Conservation (phyloP, 2,113 vertebrate species). For the Lasiurus borealis region DNA sequence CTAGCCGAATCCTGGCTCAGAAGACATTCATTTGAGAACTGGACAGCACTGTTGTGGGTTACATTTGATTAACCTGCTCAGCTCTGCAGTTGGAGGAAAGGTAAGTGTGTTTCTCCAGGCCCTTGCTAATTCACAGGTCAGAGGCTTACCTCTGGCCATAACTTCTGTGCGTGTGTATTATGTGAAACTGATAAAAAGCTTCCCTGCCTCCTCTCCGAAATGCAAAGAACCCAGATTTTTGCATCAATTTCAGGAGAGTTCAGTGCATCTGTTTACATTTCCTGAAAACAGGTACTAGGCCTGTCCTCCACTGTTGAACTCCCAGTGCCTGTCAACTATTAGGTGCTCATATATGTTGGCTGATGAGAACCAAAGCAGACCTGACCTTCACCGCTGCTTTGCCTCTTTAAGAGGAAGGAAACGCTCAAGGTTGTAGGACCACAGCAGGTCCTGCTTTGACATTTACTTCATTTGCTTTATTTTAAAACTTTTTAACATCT, state of each 20-base stretch:
- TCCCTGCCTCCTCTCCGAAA: neutral
- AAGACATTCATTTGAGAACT: neutral
- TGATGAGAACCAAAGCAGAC: neutral
- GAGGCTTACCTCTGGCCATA: neutral
- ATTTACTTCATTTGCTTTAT: neutral
- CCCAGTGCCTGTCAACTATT: neutral
- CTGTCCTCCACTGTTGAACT: neutral
- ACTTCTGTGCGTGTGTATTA: neutral
- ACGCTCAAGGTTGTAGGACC: neutral
- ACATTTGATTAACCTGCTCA: neutral
- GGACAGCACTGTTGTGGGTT: neutral
- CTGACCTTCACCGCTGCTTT: neutral
- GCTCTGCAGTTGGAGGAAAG: neutral
- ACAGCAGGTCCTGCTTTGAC: neutral
- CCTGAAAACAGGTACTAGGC: neutral
- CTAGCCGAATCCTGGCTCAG: neutral
- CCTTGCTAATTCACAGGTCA: neutral
- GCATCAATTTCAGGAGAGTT: neutral
- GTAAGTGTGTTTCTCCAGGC: neutral
- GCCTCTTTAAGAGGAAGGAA: neutral
- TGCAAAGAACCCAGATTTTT: neutral
- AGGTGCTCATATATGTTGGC: neutral
- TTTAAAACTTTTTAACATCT: conserved; percentile 23
- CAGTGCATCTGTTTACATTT: neutral
- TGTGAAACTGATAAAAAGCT: neutral